A percentile compares a stretch with the other conserved stretches of the same genome.
Evolutionary conservation across 2,797 vertebrate species (phyloP).

Genomic region (Valencia hispanica): DNA sequence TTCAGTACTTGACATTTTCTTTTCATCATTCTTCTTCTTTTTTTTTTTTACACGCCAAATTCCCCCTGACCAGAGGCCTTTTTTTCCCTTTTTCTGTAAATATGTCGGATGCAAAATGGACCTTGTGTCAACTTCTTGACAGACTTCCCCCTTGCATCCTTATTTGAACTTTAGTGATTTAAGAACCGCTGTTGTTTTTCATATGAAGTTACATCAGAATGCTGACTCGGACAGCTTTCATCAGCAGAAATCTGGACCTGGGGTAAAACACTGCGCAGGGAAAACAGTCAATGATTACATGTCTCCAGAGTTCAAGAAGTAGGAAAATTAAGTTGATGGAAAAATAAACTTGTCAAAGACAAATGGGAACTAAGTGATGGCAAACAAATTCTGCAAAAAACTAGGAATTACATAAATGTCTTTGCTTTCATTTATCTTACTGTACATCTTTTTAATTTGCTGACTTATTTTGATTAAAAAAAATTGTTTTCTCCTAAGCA

Average conservation of each 20-base stretch:
- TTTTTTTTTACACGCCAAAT: conserved; percentile 31
- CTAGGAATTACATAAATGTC: not conserved
- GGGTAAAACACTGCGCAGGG: not conserved
- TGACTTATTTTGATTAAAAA: not conserved
- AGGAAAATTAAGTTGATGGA: not conserved
- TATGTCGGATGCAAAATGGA: conserved; percentile 57
- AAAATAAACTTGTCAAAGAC: not conserved
- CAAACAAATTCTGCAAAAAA: no score
- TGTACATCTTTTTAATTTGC: not conserved
- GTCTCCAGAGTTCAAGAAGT: not conserved
- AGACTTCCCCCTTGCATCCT: conserved; percentile 46
- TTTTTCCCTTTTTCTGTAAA: conserved; percentile 30
- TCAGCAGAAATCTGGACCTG: conserved; percentile 10
- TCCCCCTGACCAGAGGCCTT: conserved; percentile 50
- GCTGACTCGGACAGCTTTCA: not conserved
- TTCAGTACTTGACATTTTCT: conserved; percentile 44
- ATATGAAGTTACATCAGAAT: not conserved
- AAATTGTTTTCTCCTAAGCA: not conserved
- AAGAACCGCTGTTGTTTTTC: conserved; percentile 12
- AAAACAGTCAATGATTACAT: not conserved
- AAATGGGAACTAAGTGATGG: not conserved
- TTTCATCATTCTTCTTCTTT: conserved; percentile 4
- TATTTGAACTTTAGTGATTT: conserved; percentile 41
- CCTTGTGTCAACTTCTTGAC: conserved; percentile 32
- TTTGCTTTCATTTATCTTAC: not conserved